A percentile compares a stretch with the other conserved stretches of the same genome.
Evolutionary conservation across 2,888 invertebrate species (phyloP).

Genomic region (Tetrapedia diversipes): DNA sequence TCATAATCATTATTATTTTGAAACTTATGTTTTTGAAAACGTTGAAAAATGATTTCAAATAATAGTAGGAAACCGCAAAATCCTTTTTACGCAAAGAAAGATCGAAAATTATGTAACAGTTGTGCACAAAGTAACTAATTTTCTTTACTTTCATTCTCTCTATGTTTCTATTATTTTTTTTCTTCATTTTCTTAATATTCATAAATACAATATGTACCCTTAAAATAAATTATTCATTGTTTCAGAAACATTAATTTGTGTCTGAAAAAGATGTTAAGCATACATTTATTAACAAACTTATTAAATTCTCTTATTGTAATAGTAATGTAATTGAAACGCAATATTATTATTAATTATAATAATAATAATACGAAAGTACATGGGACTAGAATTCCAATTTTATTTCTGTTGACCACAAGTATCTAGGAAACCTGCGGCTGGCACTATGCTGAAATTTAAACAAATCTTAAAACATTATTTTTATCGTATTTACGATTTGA

Average conservation of each 20-base stretch:
- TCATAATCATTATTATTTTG: too few species aligned
- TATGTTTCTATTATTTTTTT: too few species aligned
- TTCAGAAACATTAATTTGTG: conserved; percentile 6
- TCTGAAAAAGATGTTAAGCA: neutral
- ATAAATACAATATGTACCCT: neutral
- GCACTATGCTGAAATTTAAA: conserved; percentile 9
- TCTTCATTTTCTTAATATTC: neutral
- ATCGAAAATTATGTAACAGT: neutral
- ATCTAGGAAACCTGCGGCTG: neutral
- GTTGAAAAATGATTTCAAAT: too few species aligned
- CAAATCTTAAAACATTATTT: conserved; percentile 20
- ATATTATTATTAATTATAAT: too few species aligned
- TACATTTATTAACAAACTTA: neutral
- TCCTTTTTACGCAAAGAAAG: too few species aligned
- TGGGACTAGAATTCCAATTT: conserved; percentile 46
- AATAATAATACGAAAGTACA: conserved; percentile 12
- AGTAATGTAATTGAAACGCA: conserved; percentile 7
- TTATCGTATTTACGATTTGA: neutral
- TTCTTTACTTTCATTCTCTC: neutral
- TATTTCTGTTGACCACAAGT: conserved; percentile 13
- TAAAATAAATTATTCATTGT: neutral
- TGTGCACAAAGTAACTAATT: too few species aligned
- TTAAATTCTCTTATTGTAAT: too few species aligned
- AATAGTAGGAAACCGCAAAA: too few species aligned
- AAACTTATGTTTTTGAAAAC: too few species aligned